A percentile compares a stretch with the other conserved stretches of the same genome.
Conservation (phyloP, 2,888 invertebrate species). For the Xestia c-nigrum region DNA sequence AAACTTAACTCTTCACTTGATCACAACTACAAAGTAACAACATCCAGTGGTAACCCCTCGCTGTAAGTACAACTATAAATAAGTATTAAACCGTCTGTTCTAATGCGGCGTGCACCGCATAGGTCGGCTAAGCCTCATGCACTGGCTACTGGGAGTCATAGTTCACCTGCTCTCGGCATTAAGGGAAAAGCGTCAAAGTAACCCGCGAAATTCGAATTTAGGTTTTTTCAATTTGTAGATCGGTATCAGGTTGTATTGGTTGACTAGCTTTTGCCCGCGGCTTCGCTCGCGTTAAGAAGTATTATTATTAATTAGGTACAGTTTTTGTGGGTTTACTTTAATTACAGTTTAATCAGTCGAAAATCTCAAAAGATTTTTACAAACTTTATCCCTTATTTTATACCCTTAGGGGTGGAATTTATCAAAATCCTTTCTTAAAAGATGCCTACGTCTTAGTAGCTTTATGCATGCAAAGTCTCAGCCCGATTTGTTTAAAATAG, state of each 20-base stretch:
- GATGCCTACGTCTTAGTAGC: no score
- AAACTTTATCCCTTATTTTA: no score
- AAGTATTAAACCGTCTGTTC: constrained; percentile 58
- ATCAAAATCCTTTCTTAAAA: no score
- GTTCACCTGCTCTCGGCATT: constrained; percentile 69
- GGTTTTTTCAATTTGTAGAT: background rate
- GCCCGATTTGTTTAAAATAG: no score
- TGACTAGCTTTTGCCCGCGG: no score
- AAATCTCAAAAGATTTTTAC: no score
- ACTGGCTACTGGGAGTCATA: constrained; percentile 55
- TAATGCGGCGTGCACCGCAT: constrained; percentile 57
- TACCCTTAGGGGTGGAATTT: no score
- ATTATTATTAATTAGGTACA: no score
- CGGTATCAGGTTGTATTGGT: background rate
- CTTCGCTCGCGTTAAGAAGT: no score
- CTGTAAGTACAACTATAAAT: constrained; percentile 60
- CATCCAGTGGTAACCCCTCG: constrained; percentile 19
- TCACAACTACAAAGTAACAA: constrained; percentile 14
- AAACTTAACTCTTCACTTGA: constrained; percentile 9
- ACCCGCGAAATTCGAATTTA: background rate
- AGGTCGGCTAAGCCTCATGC: constrained; percentile 56
- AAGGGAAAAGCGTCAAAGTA: background rate
- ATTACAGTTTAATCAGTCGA: no score
- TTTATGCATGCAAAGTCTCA: no score
- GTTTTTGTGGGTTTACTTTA: no score